phyloP scores from a whole-genome alignment of 2,113 vertebrate species.

The Bucco capensis region DNA sequence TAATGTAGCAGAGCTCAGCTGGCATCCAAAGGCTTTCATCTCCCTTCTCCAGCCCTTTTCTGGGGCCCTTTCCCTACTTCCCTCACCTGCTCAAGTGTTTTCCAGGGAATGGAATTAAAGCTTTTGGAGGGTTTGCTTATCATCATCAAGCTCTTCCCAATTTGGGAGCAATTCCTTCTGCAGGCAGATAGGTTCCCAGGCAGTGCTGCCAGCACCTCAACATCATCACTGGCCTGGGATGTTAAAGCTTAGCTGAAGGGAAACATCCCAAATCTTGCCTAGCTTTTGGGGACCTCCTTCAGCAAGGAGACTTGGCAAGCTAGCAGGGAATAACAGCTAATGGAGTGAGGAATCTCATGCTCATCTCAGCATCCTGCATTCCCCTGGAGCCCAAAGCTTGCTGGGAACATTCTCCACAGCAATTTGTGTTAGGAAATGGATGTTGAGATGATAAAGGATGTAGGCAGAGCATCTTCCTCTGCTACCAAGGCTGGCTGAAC shows the following conservation, averaged over 20 bases:
- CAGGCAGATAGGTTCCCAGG: background rate
- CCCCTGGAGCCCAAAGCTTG: background rate
- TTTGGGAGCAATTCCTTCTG: background rate
- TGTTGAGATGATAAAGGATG: background rate
- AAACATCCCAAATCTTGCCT: too few species aligned
- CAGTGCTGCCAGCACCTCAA: background rate
- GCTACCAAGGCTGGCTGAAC: background rate
- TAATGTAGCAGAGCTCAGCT: slow-evolving; percentile 49
- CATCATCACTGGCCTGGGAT: too few species aligned
- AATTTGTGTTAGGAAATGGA: background rate
- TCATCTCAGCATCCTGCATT: background rate
- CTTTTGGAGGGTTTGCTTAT: background rate
- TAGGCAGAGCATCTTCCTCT: background rate
- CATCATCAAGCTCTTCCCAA: background rate
- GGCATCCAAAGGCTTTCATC: slow-evolving; percentile 35
- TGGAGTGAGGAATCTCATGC: background rate
- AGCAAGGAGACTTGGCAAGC: background rate
- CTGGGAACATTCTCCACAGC: background rate
- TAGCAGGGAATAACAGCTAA: background rate
- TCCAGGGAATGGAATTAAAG: background rate
- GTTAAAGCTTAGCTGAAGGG: too few species aligned
- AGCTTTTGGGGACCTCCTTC: background rate
- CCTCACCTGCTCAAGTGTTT: background rate
- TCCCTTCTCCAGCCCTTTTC: background rate
- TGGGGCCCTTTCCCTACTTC: slow-evolving; percentile 14